These are phyloP conservation scores for Acanthosepion pharaonis DNA, from an alignment of 2,888 invertebrate species.

Conservation along the genomic window DNA sequence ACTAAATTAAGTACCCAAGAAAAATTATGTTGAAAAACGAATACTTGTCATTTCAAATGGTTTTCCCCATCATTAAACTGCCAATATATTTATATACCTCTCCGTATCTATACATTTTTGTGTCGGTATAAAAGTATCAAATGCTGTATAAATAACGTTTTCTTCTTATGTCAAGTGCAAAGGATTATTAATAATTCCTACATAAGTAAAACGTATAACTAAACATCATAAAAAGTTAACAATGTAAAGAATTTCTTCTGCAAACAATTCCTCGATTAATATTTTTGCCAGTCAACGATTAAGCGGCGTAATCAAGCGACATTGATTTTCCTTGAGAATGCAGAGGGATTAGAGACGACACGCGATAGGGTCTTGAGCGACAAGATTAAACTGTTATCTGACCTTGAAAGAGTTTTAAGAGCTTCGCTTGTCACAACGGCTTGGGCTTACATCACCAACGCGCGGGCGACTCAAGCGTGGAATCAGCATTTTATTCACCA, in stretches of 20 bases:
- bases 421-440: neutral
- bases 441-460: neutral
- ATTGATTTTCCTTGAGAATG: neutral
- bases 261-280: neutral
- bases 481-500: neutral
- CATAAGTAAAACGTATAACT: too few species aligned
- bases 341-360: neutral
- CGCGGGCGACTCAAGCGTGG: neutral
- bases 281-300: neutral
- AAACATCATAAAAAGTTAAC: too few species aligned
- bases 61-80: too few species aligned
- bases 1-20: too few species aligned
- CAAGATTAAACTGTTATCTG: constrained; percentile 33
- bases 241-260: neutral
- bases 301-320: neutral
- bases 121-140: too few species aligned
- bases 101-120: too few species aligned
- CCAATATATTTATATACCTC: too few species aligned
- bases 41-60: too few species aligned
- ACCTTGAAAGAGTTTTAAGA: neutral
- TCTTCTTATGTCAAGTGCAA: too few species aligned
- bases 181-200: too few species aligned
- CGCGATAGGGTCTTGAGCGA: constrained; percentile 5
- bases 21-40: too few species aligned
- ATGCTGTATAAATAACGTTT: too few species aligned